Conservation (phyloP, 1,140 invertebrate species). For the Trichonephila inaurata region DNA sequence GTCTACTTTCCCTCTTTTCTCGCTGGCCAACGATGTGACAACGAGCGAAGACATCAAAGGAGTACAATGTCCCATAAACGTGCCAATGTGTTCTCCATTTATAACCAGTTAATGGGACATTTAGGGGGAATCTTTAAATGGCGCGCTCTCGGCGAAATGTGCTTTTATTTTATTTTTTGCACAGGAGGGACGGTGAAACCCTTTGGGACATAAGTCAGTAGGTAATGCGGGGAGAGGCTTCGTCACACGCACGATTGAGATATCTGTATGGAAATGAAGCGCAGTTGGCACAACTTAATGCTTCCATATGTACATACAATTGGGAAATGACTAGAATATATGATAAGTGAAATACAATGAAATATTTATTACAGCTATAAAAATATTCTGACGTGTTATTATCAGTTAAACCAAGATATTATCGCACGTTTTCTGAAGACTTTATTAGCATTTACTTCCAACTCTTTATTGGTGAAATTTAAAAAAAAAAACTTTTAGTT, state of each 20-base stretch:
- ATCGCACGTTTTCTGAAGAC: no score
- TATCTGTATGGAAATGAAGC: neutral
- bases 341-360: no score
- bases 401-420: no score
- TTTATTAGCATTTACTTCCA: no score
- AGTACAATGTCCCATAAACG: constrained; percentile 35
- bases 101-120: constrained; percentile 48
- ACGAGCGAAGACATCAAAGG: neutral
- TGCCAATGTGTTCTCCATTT: constrained; percentile 40
- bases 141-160: constrained; percentile 7
- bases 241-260: neutral
- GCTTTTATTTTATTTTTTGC: neutral
- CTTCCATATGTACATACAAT: neutral
- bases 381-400: no score
- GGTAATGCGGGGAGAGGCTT: neutral
- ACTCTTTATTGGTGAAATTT: no score
- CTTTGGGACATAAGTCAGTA: constrained; percentile 42
- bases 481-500: no score
- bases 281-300: neutral
- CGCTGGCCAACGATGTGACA: neutral
- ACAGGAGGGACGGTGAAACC: constrained; percentile 1
- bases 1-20: neutral
- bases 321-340: no score
- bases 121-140: constrained; percentile 19
- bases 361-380: no score